Base-by-base conservation (phyloP, 1,140 invertebrate genomes). In the Drosophila bocki region DNA sequence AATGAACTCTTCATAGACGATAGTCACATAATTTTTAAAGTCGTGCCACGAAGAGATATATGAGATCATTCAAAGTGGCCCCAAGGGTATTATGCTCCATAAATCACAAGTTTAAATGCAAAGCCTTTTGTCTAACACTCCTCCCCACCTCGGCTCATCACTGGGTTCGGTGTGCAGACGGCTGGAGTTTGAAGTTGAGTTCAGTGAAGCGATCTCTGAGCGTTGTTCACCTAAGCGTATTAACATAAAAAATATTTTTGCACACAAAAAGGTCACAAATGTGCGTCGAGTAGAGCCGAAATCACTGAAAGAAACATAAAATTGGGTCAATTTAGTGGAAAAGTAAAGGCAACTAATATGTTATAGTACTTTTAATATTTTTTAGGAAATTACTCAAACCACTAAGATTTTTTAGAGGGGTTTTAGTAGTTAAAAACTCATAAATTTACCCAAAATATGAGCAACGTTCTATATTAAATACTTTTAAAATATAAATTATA, bases 61-160 rank as follows among this genome's bases (percentile, higher is more conserved):
- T 93, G 58, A 95, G 87, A 84, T 95, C 95, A 78, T 95, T 94
- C 63, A 93, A 93, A 95, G 94, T n/a, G 92, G 93, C 19, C 93
- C 93, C 72, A 76, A 65, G 72, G 54, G 71, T 64, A 76, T 33
- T 57, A 57, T 64, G 74, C 53, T 67, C 45, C 74, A 76, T 76
- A 76, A 76, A 94, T 80, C 50, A 83, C 78, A 72, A 37, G 53
- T 35, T 47, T 50, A 51, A 72, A 50, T 91, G 87, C 5, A 87
- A 74, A 95, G 91, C 69, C 67, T 72, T 54, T 72, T 72, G 69
- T 51, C 22, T n/a, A 67, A 29, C 47, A 35, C 47, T 39, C 29
- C 9, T 39, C 29, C 29, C 67, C 53, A 42, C 69, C 67, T 69
- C 22, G 11, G 35, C 22, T 39, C 48, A 60, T 19, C 51, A 8